A percentile compares a stretch with the other conserved stretches of the same genome.
Evolutionary conservation across 2,113 vertebrate species (phyloP).

Genomic region (Suricata suricatta): DNA sequence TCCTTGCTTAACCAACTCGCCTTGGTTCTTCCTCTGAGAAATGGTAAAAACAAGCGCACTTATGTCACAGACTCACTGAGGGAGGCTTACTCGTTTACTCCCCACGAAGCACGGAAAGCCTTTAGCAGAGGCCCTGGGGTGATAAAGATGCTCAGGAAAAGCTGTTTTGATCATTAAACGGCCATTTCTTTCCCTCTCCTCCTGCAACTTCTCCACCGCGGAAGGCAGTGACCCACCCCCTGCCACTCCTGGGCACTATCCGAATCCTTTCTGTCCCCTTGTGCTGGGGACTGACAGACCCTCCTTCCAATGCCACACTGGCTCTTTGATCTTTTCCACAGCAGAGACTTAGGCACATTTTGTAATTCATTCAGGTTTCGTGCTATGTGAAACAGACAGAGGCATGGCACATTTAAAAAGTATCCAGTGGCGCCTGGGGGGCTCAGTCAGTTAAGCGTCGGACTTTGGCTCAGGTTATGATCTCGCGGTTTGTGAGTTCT

Average conservation of each 20-base stretch:
- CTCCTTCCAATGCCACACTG: neutral
- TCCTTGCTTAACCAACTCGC: neutral
- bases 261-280: neutral
- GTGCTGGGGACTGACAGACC: rapidly evolving
- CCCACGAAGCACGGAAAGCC: neutral
- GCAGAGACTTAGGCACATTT: neutral
- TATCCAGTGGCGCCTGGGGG: neutral
- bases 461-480: no score
- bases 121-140: neutral
- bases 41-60: neutral
- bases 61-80: neutral
- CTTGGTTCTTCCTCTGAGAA: conserved; percentile 37
- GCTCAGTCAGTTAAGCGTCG: no score
- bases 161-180: neutral
- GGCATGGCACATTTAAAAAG: neutral
- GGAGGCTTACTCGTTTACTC: neutral
- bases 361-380: neutral
- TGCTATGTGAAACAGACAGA: neutral
- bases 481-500: no score
- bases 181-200: neutral
- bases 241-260: neutral
- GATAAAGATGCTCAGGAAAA: neutral
- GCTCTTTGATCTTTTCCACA: neutral
- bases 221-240: neutral
- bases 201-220: rapidly evolving